These are phyloP conservation scores for Amorpha juglandis DNA, from an alignment of 2,888 invertebrate genomes.

Conservation along the genomic window DNA sequence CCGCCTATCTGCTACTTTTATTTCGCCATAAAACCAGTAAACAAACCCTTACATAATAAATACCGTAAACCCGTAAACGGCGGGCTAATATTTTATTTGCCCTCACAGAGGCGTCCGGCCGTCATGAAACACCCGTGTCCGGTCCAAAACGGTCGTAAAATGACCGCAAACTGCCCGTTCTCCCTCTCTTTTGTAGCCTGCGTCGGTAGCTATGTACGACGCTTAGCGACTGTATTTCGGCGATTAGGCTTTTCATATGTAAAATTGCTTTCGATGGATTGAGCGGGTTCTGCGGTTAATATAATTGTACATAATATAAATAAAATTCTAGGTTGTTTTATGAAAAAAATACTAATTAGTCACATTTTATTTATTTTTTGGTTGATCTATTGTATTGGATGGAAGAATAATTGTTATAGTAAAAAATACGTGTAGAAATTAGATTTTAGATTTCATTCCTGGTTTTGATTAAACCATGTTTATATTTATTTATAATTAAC, in stretches of 20 bases:
- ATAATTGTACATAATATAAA: no score
- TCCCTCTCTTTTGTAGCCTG: background rate
- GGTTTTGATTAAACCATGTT: no score
- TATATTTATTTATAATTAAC: no score
- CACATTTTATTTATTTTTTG: no score
- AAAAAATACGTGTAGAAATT: no score
- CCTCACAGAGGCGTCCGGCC: slow-evolving; percentile 30
- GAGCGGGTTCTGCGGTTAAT: no score
- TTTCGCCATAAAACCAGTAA: background rate
- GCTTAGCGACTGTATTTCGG: background rate
- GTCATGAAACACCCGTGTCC: slow-evolving; percentile 27
- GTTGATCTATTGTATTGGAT: no score
- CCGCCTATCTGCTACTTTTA: background rate
- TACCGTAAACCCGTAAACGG: slow-evolving; percentile 9
- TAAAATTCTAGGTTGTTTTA: no score
- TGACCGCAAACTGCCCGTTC: slow-evolving; percentile 2
- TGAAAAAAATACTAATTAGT: no score
- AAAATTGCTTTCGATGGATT: background rate
- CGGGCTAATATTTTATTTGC: slow-evolving; percentile 29
- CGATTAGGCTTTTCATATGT: background rate
- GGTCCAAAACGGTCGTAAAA: slow-evolving; percentile 28
- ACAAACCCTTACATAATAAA: slow-evolving; percentile 18
- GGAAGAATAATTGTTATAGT: no score
- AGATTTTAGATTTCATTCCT: no score
- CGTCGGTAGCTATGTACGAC: background rate